A percentile compares a stretch with the other conserved stretches of the same genome.
These are phyloP conservation scores for Galaxea fascicularis DNA, from an alignment of 92 coral and sea anemone species.

Conservation along the genomic window DNA sequence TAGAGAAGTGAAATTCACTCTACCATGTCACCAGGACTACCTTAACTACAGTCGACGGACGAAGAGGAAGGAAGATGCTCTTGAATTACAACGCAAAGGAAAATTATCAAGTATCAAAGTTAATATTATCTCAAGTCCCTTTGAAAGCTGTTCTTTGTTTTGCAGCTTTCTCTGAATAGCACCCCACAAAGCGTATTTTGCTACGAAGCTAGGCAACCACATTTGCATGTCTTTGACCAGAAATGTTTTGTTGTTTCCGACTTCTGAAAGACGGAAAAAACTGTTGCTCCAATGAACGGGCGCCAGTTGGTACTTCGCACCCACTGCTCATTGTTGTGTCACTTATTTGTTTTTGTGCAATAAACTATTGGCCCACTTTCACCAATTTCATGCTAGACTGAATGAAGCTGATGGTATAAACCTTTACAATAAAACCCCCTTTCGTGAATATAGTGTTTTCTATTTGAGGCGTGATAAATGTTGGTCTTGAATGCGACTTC, in stretches of 20 bases:
- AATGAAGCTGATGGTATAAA: conserved; percentile 4
- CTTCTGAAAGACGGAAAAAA: conserved; percentile 23
- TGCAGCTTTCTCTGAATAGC: neutral
- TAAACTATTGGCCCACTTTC: conserved; percentile 9
- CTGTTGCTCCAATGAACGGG: neutral
- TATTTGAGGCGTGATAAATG: neutral
- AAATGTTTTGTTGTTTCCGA: conserved; percentile 37
- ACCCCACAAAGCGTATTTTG: conserved; percentile 32
- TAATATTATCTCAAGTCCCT: conserved; percentile 23
- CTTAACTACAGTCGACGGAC: conserved; percentile 9
- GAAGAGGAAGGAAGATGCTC: neutral
- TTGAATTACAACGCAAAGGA: neutral
- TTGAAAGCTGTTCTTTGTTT: conserved; percentile 42
- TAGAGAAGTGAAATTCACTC: conserved; percentile 23
- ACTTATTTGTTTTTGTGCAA: conserved; percentile 32
- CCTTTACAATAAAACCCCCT: neutral
- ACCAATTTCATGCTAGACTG: conserved; percentile 39
- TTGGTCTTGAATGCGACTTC: neutral
- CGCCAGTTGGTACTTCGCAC: conserved; percentile 8
- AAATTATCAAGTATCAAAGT: conserved; percentile 6
- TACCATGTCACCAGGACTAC: conserved; percentile 22
- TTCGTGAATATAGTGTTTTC: neutral
- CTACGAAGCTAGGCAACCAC: conserved; percentile 7
- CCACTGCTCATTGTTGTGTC: conserved; percentile 12
- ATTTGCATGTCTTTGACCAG: conserved; percentile 34